Conservation (phyloP, 1,140 invertebrate species). For the Saccostrea glomerata region DNA sequence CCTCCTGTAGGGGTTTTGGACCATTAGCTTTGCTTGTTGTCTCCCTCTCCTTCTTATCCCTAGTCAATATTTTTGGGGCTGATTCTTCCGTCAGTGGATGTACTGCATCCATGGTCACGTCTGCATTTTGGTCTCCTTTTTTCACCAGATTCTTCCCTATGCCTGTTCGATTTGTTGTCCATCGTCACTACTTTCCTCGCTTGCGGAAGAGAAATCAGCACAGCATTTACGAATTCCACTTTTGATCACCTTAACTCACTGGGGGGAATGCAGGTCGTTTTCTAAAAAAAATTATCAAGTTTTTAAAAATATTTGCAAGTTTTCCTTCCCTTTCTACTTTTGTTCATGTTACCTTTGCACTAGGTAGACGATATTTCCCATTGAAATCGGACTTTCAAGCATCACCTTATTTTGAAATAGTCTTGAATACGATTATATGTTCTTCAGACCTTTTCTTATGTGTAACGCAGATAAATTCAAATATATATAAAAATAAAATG, state of each 20-base stretch:
- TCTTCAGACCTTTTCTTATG: neutral
- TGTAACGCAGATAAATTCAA: too few relatives aligned
- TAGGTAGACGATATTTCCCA: neutral
- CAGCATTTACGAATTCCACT: neutral
- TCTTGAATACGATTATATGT: neutral
- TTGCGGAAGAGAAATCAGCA: neutral
- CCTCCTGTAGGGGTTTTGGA: neutral
- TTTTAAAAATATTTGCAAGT: neutral
- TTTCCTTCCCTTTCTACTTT: neutral
- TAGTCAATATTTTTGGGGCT: neutral
- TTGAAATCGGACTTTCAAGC: too few relatives aligned
- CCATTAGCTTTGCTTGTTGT: neutral
- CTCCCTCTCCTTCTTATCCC: neutral
- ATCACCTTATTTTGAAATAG: neutral
- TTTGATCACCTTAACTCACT: neutral
- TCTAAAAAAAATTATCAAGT: neutral
- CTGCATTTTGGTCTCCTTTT: conserved; percentile 7
- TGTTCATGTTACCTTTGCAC: neutral
- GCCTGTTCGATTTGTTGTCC: conserved; percentile 1
- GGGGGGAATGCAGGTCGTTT: neutral
- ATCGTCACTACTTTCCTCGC: neutral
- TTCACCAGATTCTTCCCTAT: neutral
- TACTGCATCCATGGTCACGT: neutral
- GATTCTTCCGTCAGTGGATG: neutral
- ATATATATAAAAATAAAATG: neutral